Conservation (phyloP, 1,140 invertebrate species). For the Cydia pomonella region DNA sequence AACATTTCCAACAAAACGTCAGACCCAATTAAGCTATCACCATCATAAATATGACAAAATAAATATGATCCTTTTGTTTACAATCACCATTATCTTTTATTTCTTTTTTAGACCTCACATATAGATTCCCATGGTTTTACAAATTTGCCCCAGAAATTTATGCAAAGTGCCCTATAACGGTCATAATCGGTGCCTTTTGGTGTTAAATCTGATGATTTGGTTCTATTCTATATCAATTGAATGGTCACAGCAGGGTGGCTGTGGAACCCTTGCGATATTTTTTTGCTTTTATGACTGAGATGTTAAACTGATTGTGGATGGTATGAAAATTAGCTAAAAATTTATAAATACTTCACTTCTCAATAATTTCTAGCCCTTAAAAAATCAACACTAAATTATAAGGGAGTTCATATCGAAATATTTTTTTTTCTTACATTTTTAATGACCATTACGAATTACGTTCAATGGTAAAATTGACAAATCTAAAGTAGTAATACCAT, state of each 20-base stretch:
- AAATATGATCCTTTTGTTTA: conserved; percentile 18
- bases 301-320: neutral
- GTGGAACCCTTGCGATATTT: conserved; percentile 30
- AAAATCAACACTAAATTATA: too few relatives aligned
- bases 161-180: conserved; percentile 53
- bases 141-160: conserved; percentile 49
- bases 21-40: neutral
- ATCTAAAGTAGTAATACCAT: too few relatives aligned
- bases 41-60: neutral
- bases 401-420: too few relatives aligned
- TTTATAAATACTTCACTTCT: too few relatives aligned
- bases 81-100: conserved; percentile 13
- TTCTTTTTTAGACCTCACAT: conserved; percentile 46
- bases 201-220: conserved; percentile 45
- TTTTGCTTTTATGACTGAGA: conserved; percentile 37
- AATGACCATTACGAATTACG: too few relatives aligned
- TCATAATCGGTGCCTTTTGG: conserved; percentile 36
- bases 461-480: too few relatives aligned
- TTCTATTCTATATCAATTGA: conserved; percentile 38
- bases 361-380: too few relatives aligned
- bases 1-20: neutral
- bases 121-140: conserved; percentile 48
- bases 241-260: conserved; percentile 42
- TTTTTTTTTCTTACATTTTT: too few relatives aligned
- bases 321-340: neutral